Evolutionary conservation across 2,797 vertebrate genomes (phyloP).

Genomic region (Antennarius maculatus): DNA sequence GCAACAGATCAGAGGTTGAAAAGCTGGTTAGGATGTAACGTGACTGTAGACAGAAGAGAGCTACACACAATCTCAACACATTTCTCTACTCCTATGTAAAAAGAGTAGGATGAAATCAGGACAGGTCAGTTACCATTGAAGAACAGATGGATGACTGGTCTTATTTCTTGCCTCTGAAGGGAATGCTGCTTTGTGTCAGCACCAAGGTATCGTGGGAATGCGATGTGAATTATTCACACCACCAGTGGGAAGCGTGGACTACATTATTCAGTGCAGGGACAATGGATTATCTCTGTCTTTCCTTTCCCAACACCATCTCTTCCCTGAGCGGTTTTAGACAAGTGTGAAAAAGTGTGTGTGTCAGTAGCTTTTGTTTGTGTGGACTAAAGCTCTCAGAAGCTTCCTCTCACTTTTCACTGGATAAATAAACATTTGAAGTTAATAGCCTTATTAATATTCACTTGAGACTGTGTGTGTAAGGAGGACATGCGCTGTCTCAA

Average conservation of each 20-base stretch:
- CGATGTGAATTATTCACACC: conserved; percentile 63
- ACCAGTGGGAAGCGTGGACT: conserved; percentile 38
- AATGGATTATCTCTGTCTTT: conserved; percentile 53
- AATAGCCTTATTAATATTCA: too few relatives aligned
- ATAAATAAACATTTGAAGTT: too few relatives aligned
- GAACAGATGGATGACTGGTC: conserved; percentile 2
- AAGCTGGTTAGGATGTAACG: too few relatives aligned
- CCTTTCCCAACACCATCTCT: conserved; percentile 17
- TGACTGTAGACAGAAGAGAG: too few relatives aligned
- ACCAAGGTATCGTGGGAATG: conserved; percentile 44
- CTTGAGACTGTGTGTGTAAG: background rate
- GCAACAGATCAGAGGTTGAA: background rate
- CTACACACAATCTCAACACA: too few relatives aligned
- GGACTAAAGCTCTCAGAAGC: too few relatives aligned
- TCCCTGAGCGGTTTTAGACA: background rate
- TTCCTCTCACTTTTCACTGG: too few relatives aligned
- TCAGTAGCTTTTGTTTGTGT: background rate
- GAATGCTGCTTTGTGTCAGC: conserved; percentile 39
- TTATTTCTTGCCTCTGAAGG: conserved; percentile 15
- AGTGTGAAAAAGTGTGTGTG: conserved; percentile 18
- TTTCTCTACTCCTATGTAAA: background rate
- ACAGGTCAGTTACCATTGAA: background rate
- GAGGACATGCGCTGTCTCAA: too few relatives aligned
- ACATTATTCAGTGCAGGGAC: conserved; percentile 64
- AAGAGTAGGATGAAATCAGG: background rate